Percentiles rank a stretch among this genome's conserved stretches.
Conservation (phyloP, 2,113 vertebrate genomes). For the Bambusicola thoracicus region DNA sequence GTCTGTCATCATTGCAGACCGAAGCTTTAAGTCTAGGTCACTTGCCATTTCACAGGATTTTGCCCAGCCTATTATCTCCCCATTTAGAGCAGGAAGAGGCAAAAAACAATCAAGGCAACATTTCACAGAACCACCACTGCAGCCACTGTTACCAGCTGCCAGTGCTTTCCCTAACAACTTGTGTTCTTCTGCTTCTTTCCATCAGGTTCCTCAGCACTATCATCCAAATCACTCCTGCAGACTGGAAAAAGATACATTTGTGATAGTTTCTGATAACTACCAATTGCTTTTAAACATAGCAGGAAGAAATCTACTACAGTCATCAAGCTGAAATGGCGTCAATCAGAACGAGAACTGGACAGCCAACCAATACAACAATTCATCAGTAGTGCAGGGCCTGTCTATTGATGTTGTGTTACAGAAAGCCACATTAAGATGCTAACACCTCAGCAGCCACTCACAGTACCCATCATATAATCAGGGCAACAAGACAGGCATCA, state of each 20-base stretch:
- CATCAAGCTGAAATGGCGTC: not conserved
- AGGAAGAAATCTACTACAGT: not conserved
- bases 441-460: not conserved
- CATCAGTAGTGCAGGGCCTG: not conserved
- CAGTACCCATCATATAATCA: not conserved
- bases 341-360: not conserved
- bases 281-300: not conserved
- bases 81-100: not conserved
- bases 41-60: not conserved
- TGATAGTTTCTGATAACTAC: not conserved
- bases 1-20: not conserved
- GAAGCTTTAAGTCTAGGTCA: not conserved
- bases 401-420: not conserved
- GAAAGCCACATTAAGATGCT: not conserved
- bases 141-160: not conserved
- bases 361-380: not conserved
- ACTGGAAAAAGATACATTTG: not conserved
- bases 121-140: not conserved
- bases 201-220: not conserved
- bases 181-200: not conserved
- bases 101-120: not conserved
- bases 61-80: not conserved
- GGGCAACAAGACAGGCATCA: not conserved
- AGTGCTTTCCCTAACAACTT: not conserved
- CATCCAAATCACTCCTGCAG: not conserved